Evolutionary conservation across 2,888 invertebrate genomes (phyloP).

Genomic region (Pecten maximus): DNA sequence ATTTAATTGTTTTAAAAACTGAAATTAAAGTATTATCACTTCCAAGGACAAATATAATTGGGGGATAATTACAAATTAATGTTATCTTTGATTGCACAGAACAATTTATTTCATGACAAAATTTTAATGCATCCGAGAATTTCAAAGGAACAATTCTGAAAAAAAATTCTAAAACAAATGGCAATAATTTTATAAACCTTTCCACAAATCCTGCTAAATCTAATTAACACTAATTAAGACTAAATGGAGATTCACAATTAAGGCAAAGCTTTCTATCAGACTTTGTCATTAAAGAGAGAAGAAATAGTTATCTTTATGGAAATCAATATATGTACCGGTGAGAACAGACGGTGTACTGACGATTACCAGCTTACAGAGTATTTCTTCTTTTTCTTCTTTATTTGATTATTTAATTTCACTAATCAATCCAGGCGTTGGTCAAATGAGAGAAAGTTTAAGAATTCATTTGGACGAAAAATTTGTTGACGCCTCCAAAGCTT

Average conservation of each 20-base stretch:
- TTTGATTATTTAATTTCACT: background rate
- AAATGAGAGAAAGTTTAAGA: slow-evolving; percentile 11
- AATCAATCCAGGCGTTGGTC: slow-evolving; percentile 18
- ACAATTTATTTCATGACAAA: background rate
- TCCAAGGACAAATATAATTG: slow-evolving; percentile 18
- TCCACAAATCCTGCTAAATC: background rate
- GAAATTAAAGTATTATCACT: background rate
- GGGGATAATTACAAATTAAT: background rate
- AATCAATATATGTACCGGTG: background rate
- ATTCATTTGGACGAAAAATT: background rate
- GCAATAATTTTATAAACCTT: slow-evolving; percentile 6
- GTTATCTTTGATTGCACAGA: background rate
- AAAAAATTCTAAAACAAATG: background rate
- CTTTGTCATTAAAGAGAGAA: background rate
- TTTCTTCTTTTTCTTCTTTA: slow-evolving; percentile 4
- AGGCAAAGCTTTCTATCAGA: background rate
- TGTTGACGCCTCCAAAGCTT: background rate
- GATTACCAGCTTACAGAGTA: background rate
- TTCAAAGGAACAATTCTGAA: background rate
- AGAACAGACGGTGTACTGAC: background rate
- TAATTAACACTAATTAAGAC: slow-evolving; percentile 1
- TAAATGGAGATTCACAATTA: background rate
- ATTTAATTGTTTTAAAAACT: slow-evolving; percentile 8
- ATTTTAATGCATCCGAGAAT: background rate
- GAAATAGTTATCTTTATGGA: background rate